A percentile compares a stretch with the other conserved stretches of the same genome.
Conservation (phyloP, 2,797 vertebrate species). For the Darevskia nairensis region DNA sequence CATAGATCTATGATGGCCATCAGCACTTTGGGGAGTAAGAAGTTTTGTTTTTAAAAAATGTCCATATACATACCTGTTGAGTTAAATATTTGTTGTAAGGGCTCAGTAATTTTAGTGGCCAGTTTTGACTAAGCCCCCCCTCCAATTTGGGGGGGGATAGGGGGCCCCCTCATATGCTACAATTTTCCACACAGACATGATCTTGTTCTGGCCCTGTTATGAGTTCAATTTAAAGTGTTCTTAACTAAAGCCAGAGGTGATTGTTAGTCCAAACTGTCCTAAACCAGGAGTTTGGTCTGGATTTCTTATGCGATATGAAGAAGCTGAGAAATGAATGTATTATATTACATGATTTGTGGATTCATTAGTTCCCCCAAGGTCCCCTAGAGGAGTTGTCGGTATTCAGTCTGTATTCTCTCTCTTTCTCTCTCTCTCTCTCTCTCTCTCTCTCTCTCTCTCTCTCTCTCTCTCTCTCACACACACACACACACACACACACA, state of each 20-base stretch:
- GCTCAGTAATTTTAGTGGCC: background rate
- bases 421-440: no score
- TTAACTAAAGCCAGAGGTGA: background rate
- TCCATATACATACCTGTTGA: background rate
- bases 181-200: background rate
- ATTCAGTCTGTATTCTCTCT: background rate
- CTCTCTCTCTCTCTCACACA: no score
- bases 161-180: background rate
- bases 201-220: background rate
- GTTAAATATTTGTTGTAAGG: background rate
- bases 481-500: no score
- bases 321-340: background rate
- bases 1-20: background rate
- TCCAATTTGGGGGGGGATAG: no score
- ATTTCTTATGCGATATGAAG: background rate
- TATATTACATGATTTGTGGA: background rate
- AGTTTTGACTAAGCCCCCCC: background rate
- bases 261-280: background rate
- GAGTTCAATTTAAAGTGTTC: background rate
- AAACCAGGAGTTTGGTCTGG: background rate
- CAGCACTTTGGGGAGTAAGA: background rate
- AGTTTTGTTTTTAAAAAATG: background rate
- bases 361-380: background rate
- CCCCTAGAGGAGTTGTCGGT: background rate
- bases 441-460: no score